Conservation (phyloP, 1,140 invertebrate genomes). For the Zaprionus gabonicus region DNA sequence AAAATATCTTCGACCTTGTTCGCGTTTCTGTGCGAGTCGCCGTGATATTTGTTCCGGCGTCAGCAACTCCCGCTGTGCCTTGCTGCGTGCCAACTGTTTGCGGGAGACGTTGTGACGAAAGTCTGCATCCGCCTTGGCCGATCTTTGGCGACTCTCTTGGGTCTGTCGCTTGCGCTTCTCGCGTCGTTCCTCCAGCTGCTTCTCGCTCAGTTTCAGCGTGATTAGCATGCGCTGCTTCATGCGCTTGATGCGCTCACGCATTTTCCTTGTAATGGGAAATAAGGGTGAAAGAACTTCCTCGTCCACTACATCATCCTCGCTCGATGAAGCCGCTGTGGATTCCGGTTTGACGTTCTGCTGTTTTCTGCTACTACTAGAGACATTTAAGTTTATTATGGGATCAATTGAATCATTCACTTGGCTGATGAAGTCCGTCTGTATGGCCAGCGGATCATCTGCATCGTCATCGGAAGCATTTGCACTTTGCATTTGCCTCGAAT, state of each 20-base stretch:
- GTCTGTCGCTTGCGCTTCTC: slow-evolving; percentile 20
- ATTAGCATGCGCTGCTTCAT: slow-evolving; percentile 39
- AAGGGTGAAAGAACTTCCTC: neutral
- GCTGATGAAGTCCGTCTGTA: slow-evolving; percentile 2
- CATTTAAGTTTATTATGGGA: neutral
- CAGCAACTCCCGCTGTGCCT: slow-evolving; percentile 12
- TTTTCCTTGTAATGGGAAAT: slow-evolving; percentile 27
- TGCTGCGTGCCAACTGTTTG: slow-evolving; percentile 9
- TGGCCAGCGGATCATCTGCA: slow-evolving; percentile 17
- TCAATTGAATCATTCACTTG: neutral
- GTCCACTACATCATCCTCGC: neutral
- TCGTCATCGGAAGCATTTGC: neutral
- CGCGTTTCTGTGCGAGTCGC: slow-evolving; percentile 14
- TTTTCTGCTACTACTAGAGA: neutral
- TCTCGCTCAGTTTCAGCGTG: slow-evolving; percentile 6
- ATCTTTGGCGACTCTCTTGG: slow-evolving; percentile 16
- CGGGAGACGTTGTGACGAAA: neutral
- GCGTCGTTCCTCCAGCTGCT: slow-evolving; percentile 3
- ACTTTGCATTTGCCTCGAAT: slow-evolving; percentile 12
- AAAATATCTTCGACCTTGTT: slow-evolving; percentile 18
- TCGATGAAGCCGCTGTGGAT: neutral
- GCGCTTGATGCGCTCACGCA: slow-evolving; percentile 19
- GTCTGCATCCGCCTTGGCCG: neutral
- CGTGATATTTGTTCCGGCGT: slow-evolving; percentile 10
- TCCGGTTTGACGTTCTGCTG: neutral